Evolutionary conservation across 2,113 vertebrate species (phyloP).

Genomic region (Prochilodus magdalenae): DNA sequence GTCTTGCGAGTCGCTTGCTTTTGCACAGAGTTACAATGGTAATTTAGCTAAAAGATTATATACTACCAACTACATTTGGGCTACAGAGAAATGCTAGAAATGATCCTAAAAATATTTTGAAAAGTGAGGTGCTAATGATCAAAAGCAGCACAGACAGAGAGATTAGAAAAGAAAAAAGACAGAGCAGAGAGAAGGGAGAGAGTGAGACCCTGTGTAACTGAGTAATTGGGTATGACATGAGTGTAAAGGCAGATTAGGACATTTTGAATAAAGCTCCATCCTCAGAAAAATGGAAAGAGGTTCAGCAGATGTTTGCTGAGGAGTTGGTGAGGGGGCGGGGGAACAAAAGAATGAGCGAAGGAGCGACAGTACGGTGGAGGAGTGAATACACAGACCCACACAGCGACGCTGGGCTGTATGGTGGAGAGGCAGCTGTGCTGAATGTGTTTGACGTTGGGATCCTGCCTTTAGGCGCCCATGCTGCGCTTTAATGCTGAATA

Average conservation of each 20-base stretch:
- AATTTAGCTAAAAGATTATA: too few species aligned
- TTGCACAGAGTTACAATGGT: too few species aligned
- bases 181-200: background rate
- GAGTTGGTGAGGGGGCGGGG: conserved; percentile 40
- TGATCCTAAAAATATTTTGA: too few species aligned
- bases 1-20: too few species aligned
- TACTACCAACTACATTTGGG: too few species aligned
- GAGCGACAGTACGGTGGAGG: conserved; percentile 35
- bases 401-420: conserved; percentile 52
- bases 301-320: conserved; percentile 62
- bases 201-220: conserved; percentile 17
- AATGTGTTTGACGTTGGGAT: conserved; percentile 77
- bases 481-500: conserved; percentile 15
- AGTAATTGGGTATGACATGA: conserved; percentile 48
- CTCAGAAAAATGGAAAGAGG: conserved; percentile 52
- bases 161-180: background rate
- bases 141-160: too few species aligned
- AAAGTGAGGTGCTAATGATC: too few species aligned
- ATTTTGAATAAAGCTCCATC: conserved; percentile 50
- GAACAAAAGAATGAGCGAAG: conserved; percentile 16
- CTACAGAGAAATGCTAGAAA: too few species aligned
- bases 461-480: conserved; percentile 54
- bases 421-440: conserved; percentile 72
- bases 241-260: conserved; percentile 49
- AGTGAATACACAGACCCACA: conserved; percentile 66